phyloP scores from a whole-genome alignment of 2,113 vertebrate genomes.

The Anoplopoma fimbria region DNA sequence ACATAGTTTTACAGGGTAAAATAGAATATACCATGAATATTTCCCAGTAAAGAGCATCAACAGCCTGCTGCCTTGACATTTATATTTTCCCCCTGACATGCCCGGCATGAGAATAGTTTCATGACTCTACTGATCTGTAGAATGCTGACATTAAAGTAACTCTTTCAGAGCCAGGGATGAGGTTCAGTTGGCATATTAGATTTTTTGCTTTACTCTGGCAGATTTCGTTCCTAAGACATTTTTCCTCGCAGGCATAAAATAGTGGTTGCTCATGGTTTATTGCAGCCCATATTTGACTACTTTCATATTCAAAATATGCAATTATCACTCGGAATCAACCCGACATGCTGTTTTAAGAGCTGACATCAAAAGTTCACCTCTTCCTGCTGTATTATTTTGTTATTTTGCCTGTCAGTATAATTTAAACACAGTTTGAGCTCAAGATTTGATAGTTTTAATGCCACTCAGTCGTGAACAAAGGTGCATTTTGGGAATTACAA shows the following conservation, averaged over 20 bases:
- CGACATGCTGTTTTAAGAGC: neutral
- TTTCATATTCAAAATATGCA: neutral
- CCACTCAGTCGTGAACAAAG: constrained; percentile 1
- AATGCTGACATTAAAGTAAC: constrained; percentile 11
- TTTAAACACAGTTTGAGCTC: neutral
- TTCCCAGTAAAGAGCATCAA: neutral
- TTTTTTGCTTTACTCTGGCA: neutral
- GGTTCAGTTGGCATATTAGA: neutral
- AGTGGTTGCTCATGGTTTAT: neutral
- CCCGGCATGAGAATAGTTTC: neutral
- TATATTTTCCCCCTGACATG: constrained; percentile 21
- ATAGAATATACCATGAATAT: constrained; percentile 13
- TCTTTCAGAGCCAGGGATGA: constrained; percentile 5
- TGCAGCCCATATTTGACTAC: neutral
- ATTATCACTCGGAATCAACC: neutral
- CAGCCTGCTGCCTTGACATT: constrained; percentile 26
- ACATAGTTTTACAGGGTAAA: neutral
- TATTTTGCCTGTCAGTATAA: neutral
- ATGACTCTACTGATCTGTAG: constrained; percentile 19
- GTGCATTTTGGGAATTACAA: constrained; percentile 14
- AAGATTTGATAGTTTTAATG: neutral
- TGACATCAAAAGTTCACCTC: neutral
- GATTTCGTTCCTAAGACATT: neutral
- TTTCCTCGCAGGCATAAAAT: neutral
- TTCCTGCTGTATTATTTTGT: neutral